These are phyloP conservation scores for Pogonophryne albipinna DNA, from an alignment of 2,797 vertebrate species.

Conservation along the genomic window DNA sequence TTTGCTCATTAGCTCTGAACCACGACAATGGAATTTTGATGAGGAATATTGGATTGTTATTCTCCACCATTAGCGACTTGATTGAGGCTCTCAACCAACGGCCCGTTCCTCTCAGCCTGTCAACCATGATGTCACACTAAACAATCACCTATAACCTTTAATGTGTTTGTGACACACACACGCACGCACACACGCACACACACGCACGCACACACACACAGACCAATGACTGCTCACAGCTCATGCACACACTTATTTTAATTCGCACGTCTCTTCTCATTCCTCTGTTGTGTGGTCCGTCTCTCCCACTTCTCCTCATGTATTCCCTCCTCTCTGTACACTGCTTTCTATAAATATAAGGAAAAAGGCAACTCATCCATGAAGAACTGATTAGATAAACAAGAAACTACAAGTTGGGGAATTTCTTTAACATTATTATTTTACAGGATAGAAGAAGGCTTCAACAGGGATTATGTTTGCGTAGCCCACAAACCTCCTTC, in stretches of 20 bases:
- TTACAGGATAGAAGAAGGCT: conserved; percentile 23
- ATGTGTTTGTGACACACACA: not conserved
- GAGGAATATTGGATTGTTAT: conserved; percentile 35
- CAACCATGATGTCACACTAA: conserved; percentile 23
- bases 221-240: no score
- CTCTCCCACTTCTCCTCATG: conserved; percentile 13
- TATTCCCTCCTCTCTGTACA: not conserved
- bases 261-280: conserved; percentile 21
- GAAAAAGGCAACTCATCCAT: conserved; percentile 50
- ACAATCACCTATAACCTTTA: not conserved
- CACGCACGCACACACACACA: not conserved
- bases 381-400: conserved; percentile 57
- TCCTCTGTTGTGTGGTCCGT: conserved; percentile 31
- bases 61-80: conserved; percentile 17
- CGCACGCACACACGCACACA: no score
- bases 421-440: conserved; percentile 42
- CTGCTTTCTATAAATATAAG: conserved; percentile 16
- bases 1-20: conserved; percentile 46
- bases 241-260: not conserved
- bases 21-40: conserved; percentile 55
- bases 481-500: conserved; percentile 26
- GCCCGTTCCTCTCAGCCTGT: not conserved
- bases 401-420: conserved; percentile 30
- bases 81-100: conserved; percentile 13
- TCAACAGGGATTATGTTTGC: conserved; percentile 60